A percentile compares a stretch with the other conserved stretches of the same genome.
Evolutionary conservation across 2,888 invertebrate species (phyloP).

Genomic region (Pegoplata infirma): DNA sequence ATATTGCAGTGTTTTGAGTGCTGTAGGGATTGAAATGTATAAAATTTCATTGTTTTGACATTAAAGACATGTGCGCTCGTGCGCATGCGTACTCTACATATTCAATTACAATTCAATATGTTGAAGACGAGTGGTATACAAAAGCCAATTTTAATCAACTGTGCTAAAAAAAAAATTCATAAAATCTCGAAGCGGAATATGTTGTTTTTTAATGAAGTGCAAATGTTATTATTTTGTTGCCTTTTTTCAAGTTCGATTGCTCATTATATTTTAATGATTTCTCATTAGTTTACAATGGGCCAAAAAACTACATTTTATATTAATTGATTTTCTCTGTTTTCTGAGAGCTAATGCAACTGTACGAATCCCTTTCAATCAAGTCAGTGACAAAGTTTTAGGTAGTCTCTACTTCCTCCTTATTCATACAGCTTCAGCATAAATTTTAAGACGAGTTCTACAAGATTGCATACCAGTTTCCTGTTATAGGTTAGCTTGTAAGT

Average conservation of each 20-base stretch:
- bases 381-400: too few relatives aligned
- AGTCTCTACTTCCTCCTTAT: too few relatives aligned
- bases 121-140: slow-evolving; percentile 20
- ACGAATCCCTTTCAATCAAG: too few relatives aligned
- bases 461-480: too few relatives aligned
- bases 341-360: too few relatives aligned
- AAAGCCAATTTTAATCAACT: slow-evolving; percentile 58
- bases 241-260: slow-evolving; percentile 38
- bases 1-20: slow-evolving; percentile 33
- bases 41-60: slow-evolving; percentile 68
- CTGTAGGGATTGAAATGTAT: slow-evolving; percentile 48
- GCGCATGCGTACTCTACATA: slow-evolving; percentile 49
- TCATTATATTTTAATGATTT: slow-evolving; percentile 24
- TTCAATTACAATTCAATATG: slow-evolving; percentile 1
- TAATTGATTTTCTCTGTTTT: too few relatives aligned
- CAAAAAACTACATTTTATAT: too few relatives aligned
- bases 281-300: not conserved
- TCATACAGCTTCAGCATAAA: too few relatives aligned
- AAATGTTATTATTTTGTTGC: slow-evolving; percentile 47
- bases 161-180: slow-evolving; percentile 15
- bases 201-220: slow-evolving; percentile 64
- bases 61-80: slow-evolving; percentile 64
- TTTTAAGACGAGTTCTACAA: too few relatives aligned
- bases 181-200: slow-evolving; percentile 20
- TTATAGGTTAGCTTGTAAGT: too few relatives aligned